Base-by-base conservation (phyloP, 1,140 invertebrate species). In the Coenobita brevimanus region DNA sequence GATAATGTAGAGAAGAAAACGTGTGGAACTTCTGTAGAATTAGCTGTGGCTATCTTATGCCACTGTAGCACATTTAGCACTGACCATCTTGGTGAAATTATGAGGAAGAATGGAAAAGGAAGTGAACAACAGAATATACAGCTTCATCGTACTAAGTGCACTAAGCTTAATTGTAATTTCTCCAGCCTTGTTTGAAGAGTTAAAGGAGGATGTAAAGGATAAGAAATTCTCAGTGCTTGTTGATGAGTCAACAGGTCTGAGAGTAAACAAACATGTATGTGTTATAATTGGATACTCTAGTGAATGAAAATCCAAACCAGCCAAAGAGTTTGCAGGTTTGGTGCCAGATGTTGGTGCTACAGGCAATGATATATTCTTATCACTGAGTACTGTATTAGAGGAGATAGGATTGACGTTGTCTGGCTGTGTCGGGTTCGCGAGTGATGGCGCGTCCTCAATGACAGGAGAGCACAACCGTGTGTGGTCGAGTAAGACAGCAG, bases 11-110 rank as follows among this genome's bases (percentile, higher is more conserved):
- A 81, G 79, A 81, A 81, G n/a, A 62, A 81, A 81, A 36, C 57
- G 79, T 36, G 79, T 81, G 2, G 79, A 81, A 81, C 21, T n/a
- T n/a, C n/a, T n/a, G n/a, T 81, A 81, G 79, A 81, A 62, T 62
- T 81, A 33, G 57, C 79, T 81, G 79, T 81, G n/a, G 79, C 57
- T 81, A 81, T 57, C n/a, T 79, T 3, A 2, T 57, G 75, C 41
- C 79, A 81, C 57, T 81, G 79, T 41, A 21, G n/a, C 15, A 81
- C 33, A 0, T 2, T 36, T 1, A 64, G 30, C 38, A 54, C 62
- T 33, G 79, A 81, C 36, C 54, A 81, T 81, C 4, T 81, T 30
- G 50, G 79, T 38, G 79, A 81, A 21, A 30, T 81, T 21, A 81
- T 62, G 50, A 81, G 36, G 38, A 81, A 38, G 57, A 81, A 79